Conservation (phyloP, 2,797 vertebrate species). For the Micrastur ruficollis region DNA sequence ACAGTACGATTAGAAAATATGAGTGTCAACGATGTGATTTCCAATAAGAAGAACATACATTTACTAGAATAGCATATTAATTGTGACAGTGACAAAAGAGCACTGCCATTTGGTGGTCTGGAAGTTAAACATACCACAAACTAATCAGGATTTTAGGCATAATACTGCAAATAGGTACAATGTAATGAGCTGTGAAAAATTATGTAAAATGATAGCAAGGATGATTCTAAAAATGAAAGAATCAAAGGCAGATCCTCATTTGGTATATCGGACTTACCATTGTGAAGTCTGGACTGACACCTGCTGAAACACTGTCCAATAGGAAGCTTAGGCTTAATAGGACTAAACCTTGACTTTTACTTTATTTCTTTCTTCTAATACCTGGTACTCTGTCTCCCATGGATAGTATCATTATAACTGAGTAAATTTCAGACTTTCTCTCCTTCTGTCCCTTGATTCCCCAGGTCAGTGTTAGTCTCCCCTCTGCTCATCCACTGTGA, state of each 20-base stretch:
- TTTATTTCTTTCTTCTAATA: background rate
- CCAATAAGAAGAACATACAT: background rate
- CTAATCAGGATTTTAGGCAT: background rate
- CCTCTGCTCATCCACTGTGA: background rate
- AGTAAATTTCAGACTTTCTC: background rate
- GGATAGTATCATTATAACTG: background rate
- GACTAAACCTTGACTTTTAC: background rate
- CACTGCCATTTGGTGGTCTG: background rate
- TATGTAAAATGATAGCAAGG: background rate
- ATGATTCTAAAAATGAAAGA: background rate
- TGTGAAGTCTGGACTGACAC: background rate
- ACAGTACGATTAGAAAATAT: background rate
- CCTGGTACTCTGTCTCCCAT: background rate
- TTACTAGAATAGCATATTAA: background rate
- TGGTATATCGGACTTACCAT: background rate
- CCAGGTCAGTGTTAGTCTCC: background rate
- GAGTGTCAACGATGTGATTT: background rate
- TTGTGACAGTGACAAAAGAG: background rate
- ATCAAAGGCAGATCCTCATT: background rate
- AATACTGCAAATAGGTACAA: background rate
- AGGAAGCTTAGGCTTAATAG: background rate
- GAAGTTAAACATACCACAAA: background rate
- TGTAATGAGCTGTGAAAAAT: background rate
- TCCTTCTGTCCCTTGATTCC: background rate
- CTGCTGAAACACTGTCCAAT: background rate